phyloP scores from a whole-genome alignment of 2,797 vertebrate species.

The Trachops cirrhosus region DNA sequence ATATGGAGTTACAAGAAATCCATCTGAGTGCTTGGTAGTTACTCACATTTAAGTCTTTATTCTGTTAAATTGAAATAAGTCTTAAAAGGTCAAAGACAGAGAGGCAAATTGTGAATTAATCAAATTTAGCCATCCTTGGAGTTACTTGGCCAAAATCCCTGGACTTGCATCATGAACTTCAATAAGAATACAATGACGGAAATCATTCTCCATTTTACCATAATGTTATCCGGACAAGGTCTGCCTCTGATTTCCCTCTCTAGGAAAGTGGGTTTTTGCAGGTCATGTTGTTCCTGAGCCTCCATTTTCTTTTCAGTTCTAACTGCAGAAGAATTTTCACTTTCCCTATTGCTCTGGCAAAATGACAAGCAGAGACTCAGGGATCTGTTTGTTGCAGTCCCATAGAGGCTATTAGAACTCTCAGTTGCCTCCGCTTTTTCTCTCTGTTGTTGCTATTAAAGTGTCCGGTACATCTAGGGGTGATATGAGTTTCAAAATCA shows the following conservation, averaged over 20 bases:
- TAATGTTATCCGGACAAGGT: background rate
- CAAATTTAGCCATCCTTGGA: background rate
- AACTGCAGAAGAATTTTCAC: background rate
- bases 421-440: background rate
- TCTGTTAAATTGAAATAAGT: background rate
- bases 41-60: background rate
- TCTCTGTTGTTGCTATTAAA: slow-evolving; percentile 29
- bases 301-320: slow-evolving; percentile 25
- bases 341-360: slow-evolving; percentile 33
- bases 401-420: slow-evolving; percentile 14
- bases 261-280: background rate
- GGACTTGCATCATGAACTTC: background rate
- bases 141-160: slow-evolving; percentile 26
- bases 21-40: background rate
- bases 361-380: background rate
- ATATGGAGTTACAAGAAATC: background rate
- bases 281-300: background rate
- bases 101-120: slow-evolving; percentile 5
- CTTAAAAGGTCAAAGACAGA: background rate
- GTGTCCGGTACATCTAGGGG: background rate
- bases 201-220: background rate
- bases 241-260: slow-evolving; percentile 2
- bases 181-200: background rate
- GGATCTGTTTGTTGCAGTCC: background rate
- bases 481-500: slow-evolving; percentile 54